phyloP scores from a whole-genome alignment of 2,113 vertebrate genomes.

The Alethe castanea region DNA sequence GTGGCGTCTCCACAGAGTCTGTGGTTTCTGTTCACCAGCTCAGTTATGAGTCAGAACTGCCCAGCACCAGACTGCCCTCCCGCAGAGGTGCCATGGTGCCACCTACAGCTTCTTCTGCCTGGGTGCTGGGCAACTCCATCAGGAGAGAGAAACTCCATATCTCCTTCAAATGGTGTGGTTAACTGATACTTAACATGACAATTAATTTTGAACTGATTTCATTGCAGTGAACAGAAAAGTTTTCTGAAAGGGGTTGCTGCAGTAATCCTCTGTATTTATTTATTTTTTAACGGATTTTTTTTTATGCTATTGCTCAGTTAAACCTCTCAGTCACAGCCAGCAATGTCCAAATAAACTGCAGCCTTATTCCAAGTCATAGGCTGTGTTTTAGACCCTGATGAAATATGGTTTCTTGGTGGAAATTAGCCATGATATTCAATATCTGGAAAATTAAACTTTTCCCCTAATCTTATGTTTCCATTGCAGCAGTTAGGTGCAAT shows the following conservation, averaged over 20 bases:
- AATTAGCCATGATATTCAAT: not conserved
- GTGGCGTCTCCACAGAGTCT: not conserved
- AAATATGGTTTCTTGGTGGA: not conserved
- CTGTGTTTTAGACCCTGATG: not conserved
- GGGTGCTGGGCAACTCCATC: not conserved
- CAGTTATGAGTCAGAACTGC: not conserved
- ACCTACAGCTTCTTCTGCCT: not conserved
- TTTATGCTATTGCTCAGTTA: not conserved
- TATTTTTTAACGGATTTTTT: not conserved
- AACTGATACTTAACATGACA: not conserved
- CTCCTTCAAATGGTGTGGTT: not conserved
- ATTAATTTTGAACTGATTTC: not conserved
- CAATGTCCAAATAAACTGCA: not conserved
- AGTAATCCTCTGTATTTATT: not conserved
- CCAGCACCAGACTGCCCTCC: not conserved
- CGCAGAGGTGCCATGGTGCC: not conserved
- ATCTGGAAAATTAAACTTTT: not conserved
- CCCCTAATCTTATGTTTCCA: not conserved
- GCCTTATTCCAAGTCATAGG: not conserved
- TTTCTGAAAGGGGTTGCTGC: not conserved
- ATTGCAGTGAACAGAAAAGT: not conserved
- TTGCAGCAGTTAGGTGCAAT: not conserved
- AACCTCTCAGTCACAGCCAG: not conserved
- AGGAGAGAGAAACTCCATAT: rapidly evolving
- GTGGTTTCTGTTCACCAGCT: not conserved